Evolutionary conservation across 2,797 vertebrate species (phyloP).

Genomic region (Melanotaenia pygmaea): DNA sequence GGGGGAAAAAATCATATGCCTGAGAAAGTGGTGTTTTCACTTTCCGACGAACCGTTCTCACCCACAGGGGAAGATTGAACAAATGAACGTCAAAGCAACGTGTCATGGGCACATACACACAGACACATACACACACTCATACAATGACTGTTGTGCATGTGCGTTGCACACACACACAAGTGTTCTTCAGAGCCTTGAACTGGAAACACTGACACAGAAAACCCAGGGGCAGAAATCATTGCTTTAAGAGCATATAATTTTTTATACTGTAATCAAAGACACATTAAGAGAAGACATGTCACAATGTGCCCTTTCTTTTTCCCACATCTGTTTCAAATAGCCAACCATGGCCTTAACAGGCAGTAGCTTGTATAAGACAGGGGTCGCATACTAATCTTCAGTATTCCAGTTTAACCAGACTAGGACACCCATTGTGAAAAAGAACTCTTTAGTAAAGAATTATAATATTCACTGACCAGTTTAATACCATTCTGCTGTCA

Average conservation of each 20-base stretch:
- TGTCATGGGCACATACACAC: conserved; percentile 51
- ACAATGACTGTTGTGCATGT: conserved; percentile 13
- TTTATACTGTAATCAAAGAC: conserved; percentile 79
- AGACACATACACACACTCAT: conserved; percentile 29
- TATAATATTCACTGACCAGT: conserved; percentile 29
- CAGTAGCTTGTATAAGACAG: conserved; percentile 60
- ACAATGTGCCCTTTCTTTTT: conserved; percentile 68
- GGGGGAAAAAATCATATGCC: conserved; percentile 63
- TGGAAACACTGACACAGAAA: conserved; percentile 51
- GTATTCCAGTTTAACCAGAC: conserved; percentile 53
- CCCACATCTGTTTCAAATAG: conserved; percentile 79
- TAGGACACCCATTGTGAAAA: conserved; percentile 42
- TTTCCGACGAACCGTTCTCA: conserved; percentile 74
- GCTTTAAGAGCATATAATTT: conserved; percentile 79
- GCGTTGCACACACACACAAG: conserved; percentile 8
- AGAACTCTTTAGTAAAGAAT: conserved; percentile 28
- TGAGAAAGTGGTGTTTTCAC: conserved; percentile 82
- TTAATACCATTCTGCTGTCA: conserved; percentile 20
- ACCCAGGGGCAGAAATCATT: conserved; percentile 65
- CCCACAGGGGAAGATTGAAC: conserved; percentile 70
- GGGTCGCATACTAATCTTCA: conserved; percentile 55
- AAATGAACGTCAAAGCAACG: conserved; percentile 69
- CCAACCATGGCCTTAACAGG: conserved; percentile 50
- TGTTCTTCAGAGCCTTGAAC: conserved; percentile 13
- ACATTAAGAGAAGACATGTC: conserved; percentile 73